A percentile compares a stretch with the other conserved stretches of the same genome.
phyloP scores from a whole-genome alignment of 2,797 vertebrate species.

The Crenuchus spilurus region DNA sequence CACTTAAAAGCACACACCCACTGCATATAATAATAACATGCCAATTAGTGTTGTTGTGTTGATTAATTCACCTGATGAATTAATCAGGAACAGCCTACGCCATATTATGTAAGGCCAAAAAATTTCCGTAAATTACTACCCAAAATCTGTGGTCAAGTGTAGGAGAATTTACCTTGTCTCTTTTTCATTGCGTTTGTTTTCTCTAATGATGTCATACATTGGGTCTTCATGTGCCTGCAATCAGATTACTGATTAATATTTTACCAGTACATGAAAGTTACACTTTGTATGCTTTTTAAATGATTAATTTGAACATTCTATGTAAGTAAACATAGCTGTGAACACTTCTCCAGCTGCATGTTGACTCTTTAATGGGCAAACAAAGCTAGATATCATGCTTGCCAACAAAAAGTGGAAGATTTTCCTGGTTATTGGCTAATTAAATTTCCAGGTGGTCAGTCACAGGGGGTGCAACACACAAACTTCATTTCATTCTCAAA shows the following conservation, averaged over 20 bases:
- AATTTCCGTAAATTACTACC: too few species aligned
- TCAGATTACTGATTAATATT: neutral
- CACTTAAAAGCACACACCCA: neutral
- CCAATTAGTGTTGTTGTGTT: neutral
- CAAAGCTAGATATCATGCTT: too few species aligned
- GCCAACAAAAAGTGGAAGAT: too few species aligned
- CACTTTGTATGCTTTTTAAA: neutral
- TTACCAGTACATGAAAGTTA: slow-evolving; percentile 1
- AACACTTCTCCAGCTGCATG: too few species aligned
- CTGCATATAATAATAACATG: neutral
- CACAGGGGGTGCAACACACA: too few species aligned
- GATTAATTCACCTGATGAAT: neutral
- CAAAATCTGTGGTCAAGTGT: neutral
- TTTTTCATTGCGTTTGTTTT: slow-evolving; percentile 94
- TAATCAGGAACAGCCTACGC: neutral
- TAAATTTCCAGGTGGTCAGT: too few species aligned
- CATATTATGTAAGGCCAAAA: too few species aligned
- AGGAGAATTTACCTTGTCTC: slow-evolving; percentile 84
- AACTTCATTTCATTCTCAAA: too few species aligned
- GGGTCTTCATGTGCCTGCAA: slow-evolving; percentile 95
- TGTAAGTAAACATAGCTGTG: neutral
- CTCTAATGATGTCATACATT: slow-evolving; percentile 95
- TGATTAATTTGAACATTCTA: neutral
- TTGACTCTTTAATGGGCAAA: too few species aligned
- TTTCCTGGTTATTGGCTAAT: too few species aligned